Conservation (phyloP, 2,113 vertebrate species). For the Trichechus manatus region DNA sequence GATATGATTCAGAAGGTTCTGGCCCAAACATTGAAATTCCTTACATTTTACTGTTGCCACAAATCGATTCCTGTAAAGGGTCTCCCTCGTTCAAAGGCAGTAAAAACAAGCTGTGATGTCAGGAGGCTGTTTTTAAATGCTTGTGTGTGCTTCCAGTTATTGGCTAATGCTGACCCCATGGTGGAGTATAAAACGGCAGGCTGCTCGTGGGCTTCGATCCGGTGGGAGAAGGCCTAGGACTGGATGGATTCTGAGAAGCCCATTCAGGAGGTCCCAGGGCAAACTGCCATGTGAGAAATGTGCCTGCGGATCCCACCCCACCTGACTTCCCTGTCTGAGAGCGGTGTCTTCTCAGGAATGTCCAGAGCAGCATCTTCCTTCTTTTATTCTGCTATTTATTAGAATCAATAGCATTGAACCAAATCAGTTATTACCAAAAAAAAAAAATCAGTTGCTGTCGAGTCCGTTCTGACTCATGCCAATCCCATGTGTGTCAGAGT, state of each 20-base stretch:
- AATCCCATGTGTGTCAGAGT: background rate
- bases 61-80: background rate
- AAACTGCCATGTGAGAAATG: background rate
- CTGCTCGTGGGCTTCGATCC: background rate
- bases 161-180: background rate
- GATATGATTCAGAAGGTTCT: background rate
- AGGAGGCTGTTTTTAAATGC: background rate
- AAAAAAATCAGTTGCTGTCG: background rate
- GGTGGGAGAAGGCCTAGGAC: background rate
- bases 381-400: accelerated
- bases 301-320: background rate
- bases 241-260: background rate
- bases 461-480: background rate
- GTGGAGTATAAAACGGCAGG: background rate
- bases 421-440: accelerated
- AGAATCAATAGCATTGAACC: background rate
- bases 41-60: background rate
- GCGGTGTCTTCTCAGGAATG: background rate
- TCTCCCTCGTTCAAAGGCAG: conserved; percentile 23
- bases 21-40: background rate
- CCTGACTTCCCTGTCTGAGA: no score
- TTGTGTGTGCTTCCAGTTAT: background rate
- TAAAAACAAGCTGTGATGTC: background rate
- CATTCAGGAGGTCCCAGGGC: background rate
- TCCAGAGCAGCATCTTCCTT: background rate